Evolutionary conservation across 2,797 vertebrate genomes (phyloP).

Genomic region (Artibeus jamaicensis): DNA sequence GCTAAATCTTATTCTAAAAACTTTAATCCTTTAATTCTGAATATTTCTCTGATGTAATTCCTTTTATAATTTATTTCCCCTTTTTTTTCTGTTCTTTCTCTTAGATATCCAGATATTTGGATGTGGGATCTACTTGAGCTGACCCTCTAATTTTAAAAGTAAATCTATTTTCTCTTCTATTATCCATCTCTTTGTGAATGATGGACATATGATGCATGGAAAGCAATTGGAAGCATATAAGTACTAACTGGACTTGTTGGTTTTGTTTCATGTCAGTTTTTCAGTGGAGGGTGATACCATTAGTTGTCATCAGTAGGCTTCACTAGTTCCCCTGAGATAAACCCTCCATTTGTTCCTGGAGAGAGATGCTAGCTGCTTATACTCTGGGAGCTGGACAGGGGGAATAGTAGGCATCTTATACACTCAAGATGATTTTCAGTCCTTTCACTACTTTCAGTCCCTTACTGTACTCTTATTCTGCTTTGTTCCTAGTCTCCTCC

Average conservation of each 20-base stretch:
- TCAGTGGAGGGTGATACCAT: not conserved
- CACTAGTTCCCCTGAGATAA: not conserved
- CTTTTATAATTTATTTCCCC: not conserved
- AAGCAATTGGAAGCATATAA: not conserved
- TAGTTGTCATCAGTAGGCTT: not conserved
- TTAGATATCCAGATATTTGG: not conserved
- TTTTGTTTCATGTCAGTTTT: not conserved
- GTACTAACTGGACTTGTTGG: not conserved
- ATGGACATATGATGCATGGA: not conserved
- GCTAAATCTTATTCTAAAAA: not conserved
- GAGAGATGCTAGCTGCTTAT: not conserved
- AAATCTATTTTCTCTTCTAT: not conserved
- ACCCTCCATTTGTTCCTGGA: not conserved
- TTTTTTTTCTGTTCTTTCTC: not conserved
- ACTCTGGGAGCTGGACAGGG: not conserved
- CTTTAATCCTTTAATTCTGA: not conserved
- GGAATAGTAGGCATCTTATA: not conserved
- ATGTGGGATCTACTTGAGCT: not conserved
- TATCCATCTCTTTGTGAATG: not conserved
- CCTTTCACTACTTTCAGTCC: not conserved
- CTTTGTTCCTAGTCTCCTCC: not conserved
- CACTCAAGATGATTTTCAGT: not conserved
- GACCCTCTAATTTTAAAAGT: not conserved
- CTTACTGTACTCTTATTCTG: not conserved
- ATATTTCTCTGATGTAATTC: not conserved